These are phyloP conservation scores for Lithophane semibrunnea DNA, from an alignment of 2,888 invertebrate genomes.

Conservation along the genomic window DNA sequence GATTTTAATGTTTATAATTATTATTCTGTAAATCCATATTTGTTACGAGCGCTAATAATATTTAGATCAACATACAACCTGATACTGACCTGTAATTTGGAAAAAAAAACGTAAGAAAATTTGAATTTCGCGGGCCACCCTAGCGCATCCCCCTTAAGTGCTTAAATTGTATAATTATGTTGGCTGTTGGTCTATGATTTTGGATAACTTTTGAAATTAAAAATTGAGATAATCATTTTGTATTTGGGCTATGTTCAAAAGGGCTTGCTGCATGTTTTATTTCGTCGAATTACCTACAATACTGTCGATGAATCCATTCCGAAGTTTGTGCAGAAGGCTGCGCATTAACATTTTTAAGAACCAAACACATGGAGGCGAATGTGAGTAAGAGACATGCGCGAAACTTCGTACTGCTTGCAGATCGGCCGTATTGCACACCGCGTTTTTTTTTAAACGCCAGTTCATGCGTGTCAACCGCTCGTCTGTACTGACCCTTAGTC, in stretches of 20 bases:
- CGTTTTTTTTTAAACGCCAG: background rate
- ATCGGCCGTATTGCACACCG: background rate
- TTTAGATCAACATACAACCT: too few species aligned
- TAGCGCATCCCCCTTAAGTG: too few species aligned
- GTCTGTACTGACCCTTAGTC: constrained; percentile 46
- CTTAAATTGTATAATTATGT: constrained; percentile 34
- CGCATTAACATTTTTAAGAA: background rate
- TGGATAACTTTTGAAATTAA: constrained; percentile 23
- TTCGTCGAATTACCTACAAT: background rate
- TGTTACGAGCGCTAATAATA: too few species aligned
- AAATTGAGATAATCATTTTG: constrained; percentile 29
- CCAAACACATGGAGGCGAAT: background rate
- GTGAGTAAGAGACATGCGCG: too few species aligned
- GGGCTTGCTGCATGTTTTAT: background rate
- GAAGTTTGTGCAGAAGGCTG: background rate
- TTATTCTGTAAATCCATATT: too few species aligned
- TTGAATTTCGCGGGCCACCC: too few species aligned
- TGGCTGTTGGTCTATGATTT: constrained; percentile 47
- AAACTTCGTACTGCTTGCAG: background rate
- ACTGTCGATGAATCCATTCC: background rate
- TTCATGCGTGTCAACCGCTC: background rate
- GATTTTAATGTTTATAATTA: too few species aligned
- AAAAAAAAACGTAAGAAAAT: too few species aligned
- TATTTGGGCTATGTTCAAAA: constrained; percentile 36
- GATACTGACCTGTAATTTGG: too few species aligned